These are phyloP conservation scores for Leucoraja ocellata DNA, from an alignment of 2,797 vertebrate species.

Conservation along the genomic window DNA sequence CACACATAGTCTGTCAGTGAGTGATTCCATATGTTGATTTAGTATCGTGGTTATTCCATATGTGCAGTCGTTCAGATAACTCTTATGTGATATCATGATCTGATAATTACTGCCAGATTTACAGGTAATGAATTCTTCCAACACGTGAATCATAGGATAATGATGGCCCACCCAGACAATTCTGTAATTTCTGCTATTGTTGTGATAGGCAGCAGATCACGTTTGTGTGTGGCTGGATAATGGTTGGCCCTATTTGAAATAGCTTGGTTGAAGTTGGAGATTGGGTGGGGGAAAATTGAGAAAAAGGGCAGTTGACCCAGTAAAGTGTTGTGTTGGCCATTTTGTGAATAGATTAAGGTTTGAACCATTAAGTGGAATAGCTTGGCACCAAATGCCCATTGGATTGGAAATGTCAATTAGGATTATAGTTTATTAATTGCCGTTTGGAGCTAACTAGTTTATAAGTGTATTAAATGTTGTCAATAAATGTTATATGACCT, in stretches of 20 bases:
- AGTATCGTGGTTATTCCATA: background rate
- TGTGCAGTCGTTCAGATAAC: background rate
- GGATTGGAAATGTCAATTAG: background rate
- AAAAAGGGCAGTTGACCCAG: background rate
- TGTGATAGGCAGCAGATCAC: background rate
- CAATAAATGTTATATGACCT: background rate
- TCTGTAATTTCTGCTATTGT: background rate
- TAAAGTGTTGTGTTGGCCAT: too few relatives aligned
- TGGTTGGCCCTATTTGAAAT: background rate
- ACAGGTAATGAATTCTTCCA: background rate
- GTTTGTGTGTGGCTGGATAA: background rate
- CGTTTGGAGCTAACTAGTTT: background rate
- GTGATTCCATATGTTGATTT: too few relatives aligned
- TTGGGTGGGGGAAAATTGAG: background rate
- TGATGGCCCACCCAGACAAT: background rate
- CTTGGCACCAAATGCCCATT: background rate
- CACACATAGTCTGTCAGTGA: background rate
- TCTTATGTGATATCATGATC: background rate
- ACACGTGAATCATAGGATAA: background rate
- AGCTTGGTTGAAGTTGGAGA: background rate
- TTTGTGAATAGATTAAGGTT: background rate
- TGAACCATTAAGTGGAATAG: background rate
- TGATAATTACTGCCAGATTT: background rate
- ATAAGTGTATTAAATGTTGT: background rate
- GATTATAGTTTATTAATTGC: background rate